Percentiles rank a stretch among this genome's conserved stretches.
phyloP scores from a whole-genome alignment of 1,140 invertebrate genomes.

The Papilio dardanus region DNA sequence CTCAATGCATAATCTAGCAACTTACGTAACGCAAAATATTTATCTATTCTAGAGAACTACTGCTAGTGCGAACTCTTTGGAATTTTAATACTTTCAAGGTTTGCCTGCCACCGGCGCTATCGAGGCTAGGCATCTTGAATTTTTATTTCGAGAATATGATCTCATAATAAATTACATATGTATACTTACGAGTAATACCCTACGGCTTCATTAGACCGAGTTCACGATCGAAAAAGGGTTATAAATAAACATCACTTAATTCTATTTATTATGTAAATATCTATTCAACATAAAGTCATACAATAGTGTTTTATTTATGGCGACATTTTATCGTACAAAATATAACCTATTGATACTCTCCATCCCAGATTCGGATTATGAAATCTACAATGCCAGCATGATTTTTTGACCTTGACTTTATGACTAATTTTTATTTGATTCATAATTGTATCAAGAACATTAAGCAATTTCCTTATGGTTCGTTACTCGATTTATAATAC shows the following conservation, averaged over 20 bases:
- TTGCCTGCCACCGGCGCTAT: slow-evolving; percentile 39
- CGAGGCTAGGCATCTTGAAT: slow-evolving; percentile 40
- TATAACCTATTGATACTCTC: not conserved
- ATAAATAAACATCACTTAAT: not conserved
- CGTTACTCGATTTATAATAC: not conserved
- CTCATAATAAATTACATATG: slow-evolving; percentile 37
- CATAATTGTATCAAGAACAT: not conserved
- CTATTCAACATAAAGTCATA: too few species aligned
- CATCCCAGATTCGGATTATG: not conserved
- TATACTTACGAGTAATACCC: not conserved
- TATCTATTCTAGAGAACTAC: slow-evolving; percentile 54
- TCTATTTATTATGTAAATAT: not conserved
- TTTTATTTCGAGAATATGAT: slow-evolving; percentile 43
- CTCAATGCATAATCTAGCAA: slow-evolving; percentile 17
- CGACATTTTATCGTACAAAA: not conserved
- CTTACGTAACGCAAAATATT: slow-evolving; percentile 50
- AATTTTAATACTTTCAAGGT: slow-evolving; percentile 62
- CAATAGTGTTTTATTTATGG: not conserved
- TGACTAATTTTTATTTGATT: not conserved
- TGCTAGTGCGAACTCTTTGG: slow-evolving; percentile 51
- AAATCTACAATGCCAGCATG: not conserved
- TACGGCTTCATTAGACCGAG: too few species aligned
- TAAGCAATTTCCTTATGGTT: not conserved
- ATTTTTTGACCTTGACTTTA: not conserved
- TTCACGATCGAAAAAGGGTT: too few species aligned